phyloP scores from a whole-genome alignment of 1,140 invertebrate genomes.

The Cotesia chilonis region DNA sequence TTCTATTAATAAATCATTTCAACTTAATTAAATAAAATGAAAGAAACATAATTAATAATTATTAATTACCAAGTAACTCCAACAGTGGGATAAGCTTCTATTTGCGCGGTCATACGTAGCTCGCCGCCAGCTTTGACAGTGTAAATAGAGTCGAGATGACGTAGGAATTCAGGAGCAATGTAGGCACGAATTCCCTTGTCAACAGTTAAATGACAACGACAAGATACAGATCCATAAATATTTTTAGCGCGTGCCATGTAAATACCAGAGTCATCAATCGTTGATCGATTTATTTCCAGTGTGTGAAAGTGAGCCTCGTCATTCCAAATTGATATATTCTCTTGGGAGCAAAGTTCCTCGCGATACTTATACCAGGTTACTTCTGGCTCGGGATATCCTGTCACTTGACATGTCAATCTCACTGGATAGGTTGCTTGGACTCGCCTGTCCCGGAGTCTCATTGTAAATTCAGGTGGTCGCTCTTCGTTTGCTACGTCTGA shows the following conservation, averaged over 20 bases:
- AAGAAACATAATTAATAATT: conserved; percentile 4
- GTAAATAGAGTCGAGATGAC: conserved; percentile 72
- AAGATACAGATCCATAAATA: conserved; percentile 82
- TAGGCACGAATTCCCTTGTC: conserved; percentile 86
- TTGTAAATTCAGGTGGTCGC: conserved; percentile 84
- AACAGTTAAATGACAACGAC: conserved; percentile 81
- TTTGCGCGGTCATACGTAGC: conserved; percentile 74
- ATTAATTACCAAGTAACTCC: conserved; percentile 79
- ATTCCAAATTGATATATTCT: conserved; percentile 69
- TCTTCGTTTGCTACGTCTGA: conserved; percentile 46
- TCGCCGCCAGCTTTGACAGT: conserved; percentile 69
- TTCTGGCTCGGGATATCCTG: conserved; percentile 77
- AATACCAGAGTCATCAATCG: conserved; percentile 80
- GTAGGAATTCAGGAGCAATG: conserved; percentile 79
- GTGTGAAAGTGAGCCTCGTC: conserved; percentile 82
- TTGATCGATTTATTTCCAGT: conserved; percentile 82
- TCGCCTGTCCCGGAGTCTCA: conserved; percentile 82
- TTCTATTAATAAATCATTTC: background rate
- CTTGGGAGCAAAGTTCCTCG: conserved; percentile 65
- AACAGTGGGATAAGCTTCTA: conserved; percentile 84
- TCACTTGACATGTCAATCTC: conserved; percentile 85
- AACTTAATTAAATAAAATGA: background rate
- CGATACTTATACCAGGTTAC: conserved; percentile 85
- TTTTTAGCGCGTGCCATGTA: conserved; percentile 86
- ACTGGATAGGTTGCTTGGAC: conserved; percentile 85